Evolutionary conservation across 2,113 vertebrate species (phyloP).

Genomic region (Lasiurus borealis): DNA sequence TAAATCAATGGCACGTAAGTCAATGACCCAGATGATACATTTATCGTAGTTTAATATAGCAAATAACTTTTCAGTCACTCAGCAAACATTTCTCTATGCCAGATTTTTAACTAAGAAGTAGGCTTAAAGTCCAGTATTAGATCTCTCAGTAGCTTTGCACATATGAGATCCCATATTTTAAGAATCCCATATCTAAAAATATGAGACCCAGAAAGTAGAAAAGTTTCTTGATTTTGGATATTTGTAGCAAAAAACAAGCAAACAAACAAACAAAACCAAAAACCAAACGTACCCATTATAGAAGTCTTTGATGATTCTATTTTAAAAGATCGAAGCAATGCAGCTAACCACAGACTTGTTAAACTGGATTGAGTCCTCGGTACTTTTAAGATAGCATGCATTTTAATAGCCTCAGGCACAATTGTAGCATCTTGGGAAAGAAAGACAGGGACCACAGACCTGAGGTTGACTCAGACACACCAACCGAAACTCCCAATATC

Average conservation of each 20-base stretch:
- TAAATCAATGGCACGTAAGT: not conserved
- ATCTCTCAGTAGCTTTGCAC: not conserved
- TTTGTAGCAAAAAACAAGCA: not conserved
- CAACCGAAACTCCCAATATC: not conserved
- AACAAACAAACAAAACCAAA: not conserved
- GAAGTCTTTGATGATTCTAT: not conserved
- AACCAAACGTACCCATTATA: not conserved
- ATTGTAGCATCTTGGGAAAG: not conserved
- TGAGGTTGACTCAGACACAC: not conserved
- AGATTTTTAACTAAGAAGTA: not conserved
- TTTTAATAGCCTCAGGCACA: not conserved
- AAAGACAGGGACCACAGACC: not conserved
- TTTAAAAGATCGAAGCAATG: not conserved
- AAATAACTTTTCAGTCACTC: not conserved
- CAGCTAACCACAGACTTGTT: slow-evolving; percentile 18
- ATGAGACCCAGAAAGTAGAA: not conserved
- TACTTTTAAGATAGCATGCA: not conserved
- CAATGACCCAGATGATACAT: not conserved
- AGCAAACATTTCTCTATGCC: not conserved
- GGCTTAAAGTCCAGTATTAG: not conserved
- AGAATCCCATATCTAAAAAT: not conserved
- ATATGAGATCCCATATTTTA: not conserved
- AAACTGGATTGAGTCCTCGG: not conserved
- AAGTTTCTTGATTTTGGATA: not conserved
- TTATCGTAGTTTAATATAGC: not conserved